These are phyloP conservation scores for Doris montereyensis DNA, from an alignment of 2,888 invertebrate genomes.

Conservation along the genomic window DNA sequence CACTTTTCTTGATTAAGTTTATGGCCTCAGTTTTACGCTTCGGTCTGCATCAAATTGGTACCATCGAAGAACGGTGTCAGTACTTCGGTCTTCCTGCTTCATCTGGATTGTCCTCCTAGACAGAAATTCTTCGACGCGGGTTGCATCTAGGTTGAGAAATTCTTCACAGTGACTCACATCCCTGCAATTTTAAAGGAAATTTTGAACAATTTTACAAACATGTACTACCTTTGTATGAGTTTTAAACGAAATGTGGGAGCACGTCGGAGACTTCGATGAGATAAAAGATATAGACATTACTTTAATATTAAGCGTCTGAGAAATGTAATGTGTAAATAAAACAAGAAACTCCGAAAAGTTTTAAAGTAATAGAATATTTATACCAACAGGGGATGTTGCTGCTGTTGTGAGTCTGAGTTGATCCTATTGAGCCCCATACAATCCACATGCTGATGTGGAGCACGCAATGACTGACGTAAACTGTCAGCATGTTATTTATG, in stretches of 20 bases:
- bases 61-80: slow-evolving; percentile 87
- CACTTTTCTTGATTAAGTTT: slow-evolving; percentile 20
- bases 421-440: too few species aligned
- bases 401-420: too few species aligned
- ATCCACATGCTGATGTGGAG: too few species aligned
- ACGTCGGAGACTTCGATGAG: not conserved
- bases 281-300: too few species aligned
- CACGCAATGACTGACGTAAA: too few species aligned
- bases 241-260: not conserved
- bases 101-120: slow-evolving; percentile 91
- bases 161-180: slow-evolving; percentile 86
- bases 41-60: slow-evolving; percentile 82
- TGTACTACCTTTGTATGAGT: slow-evolving; percentile 19
- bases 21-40: too few species aligned
- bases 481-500: too few species aligned
- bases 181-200: slow-evolving; percentile 73
- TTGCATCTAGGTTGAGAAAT: slow-evolving; percentile 81
- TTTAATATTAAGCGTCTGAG: too few species aligned
- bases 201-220: slow-evolving; percentile 48
- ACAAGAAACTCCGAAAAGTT: too few species aligned
- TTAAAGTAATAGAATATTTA: too few species aligned
- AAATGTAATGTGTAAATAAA: too few species aligned
- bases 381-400: too few species aligned
- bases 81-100: slow-evolving; percentile 87
- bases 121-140: slow-evolving; percentile 84